Evolutionary conservation across 2,888 invertebrate genomes (phyloP), one percentile per base, ranked within the genome.

Genomic region (Lamproptera curius): DNA sequence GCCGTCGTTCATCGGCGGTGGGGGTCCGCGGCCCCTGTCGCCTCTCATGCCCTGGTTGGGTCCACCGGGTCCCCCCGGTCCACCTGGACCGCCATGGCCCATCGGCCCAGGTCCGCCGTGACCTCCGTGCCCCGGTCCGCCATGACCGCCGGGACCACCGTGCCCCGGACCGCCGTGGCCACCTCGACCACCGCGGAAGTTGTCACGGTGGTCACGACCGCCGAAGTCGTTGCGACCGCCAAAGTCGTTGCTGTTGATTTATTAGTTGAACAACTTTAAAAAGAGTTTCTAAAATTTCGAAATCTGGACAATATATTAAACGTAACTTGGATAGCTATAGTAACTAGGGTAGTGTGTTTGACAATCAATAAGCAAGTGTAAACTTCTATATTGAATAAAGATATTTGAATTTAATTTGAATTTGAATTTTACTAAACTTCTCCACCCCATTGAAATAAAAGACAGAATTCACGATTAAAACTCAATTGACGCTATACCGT

Each of bases 181-280:
- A 5, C 76, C 75, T 49, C 76, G 70, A 16, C 62, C 56, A 10
- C 59, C 50, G 44, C 54, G 58, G 46, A 57, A 65, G 36, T 57
- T 64, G 33, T 55, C 61, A 34, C 57, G 58, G 41, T 43, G 46
- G 36, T 36, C 39, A 10, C 48, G 48, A 1, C 44, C 44, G 28
- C 46, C 46, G 11, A 49, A 42, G 31, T 36, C 36, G 36, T 36
- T 36, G 15, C 15, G 1, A 26, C n/a, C 20, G 20, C 20, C 46
- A 9, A 49, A 42, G 11, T 36, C 36, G 36, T 36, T 36, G 15
- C 15, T 15, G 31, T 10, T n/a, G n/a, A n/a, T n/a, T n/a, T n/a
- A n/a, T n/a, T n/a, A n/a, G n/a, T n/a, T n/a, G n/a, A n/a, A n/a
- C n/a, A n/a, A n/a, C n/a, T n/a, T n/a, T n/a, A n/a, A n/a, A n/a